These are phyloP conservation scores for Crypturellus undulatus DNA, from an alignment of 2,113 vertebrate genomes.

Conservation along the genomic window DNA sequence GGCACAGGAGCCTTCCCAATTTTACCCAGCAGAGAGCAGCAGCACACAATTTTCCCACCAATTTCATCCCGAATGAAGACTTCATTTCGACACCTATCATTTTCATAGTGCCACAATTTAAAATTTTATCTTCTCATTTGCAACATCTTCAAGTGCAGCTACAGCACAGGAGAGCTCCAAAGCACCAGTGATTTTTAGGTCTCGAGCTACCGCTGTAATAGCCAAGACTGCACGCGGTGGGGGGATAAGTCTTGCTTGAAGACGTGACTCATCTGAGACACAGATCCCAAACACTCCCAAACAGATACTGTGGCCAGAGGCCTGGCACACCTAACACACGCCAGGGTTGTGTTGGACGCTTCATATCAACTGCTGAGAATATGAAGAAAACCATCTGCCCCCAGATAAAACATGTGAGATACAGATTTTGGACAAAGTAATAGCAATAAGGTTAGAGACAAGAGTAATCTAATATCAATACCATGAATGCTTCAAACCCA, in stretches of 20 bases:
- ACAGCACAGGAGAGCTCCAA: not conserved
- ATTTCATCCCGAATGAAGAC: not conserved
- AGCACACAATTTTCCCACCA: not conserved
- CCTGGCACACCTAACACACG: not conserved
- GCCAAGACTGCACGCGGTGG: not conserved
- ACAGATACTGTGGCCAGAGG: not conserved
- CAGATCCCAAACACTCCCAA: not conserved
- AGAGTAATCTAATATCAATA: not conserved
- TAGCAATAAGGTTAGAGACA: not conserved
- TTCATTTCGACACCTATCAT: not conserved
- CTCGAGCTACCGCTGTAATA: rapidly evolving
- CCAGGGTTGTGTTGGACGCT: not conserved
- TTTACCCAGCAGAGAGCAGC: constrained; percentile 65
- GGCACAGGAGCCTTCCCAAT: not conserved
- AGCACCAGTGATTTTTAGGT: not conserved
- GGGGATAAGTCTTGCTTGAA: not conserved
- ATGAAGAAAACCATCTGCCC: not conserved
- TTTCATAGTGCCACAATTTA: not conserved
- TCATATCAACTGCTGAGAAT: not conserved
- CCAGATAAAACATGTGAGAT: not conserved
- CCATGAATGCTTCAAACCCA: not conserved
- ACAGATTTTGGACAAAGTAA: not conserved
- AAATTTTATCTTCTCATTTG: not conserved
- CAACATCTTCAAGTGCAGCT: not conserved
- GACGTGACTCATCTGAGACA: not conserved